Evolutionary conservation across 2,113 vertebrate genomes (phyloP).

Genomic region (Meles meles): DNA sequence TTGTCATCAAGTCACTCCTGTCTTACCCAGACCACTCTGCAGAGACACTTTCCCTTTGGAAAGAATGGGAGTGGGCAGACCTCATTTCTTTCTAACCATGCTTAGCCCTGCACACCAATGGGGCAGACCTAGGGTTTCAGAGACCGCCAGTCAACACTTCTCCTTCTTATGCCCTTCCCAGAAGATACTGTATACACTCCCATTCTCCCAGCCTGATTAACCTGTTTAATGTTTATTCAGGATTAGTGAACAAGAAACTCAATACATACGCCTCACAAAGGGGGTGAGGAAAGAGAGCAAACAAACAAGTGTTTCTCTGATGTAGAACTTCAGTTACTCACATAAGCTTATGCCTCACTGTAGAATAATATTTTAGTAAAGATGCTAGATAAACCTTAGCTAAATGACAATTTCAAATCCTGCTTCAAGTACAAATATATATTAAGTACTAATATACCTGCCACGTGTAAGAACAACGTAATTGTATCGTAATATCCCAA

Average conservation of each 20-base stretch:
- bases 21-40: not conserved
- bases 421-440: not conserved
- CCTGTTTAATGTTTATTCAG: not conserved
- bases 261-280: not conserved
- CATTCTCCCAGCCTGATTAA: not conserved
- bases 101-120: not conserved
- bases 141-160: not conserved
- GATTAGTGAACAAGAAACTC: constrained; percentile 6
- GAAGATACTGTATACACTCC: accelerated
- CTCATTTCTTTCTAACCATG: not conserved
- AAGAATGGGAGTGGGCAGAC: not conserved
- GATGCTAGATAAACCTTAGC: not conserved
- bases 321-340: not conserved
- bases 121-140: not conserved
- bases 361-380: constrained; percentile 5
- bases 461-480: not conserved
- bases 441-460: not conserved
- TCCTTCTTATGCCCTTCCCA: not conserved
- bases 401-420: not conserved
- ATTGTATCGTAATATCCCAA: not conserved
- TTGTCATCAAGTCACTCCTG: not conserved
- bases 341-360: not conserved
- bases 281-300: not conserved
- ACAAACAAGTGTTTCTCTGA: not conserved
- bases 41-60: not conserved